phyloP scores from a whole-genome alignment of 2,797 vertebrate species.

The Synaphobranchus kaupii region DNA sequence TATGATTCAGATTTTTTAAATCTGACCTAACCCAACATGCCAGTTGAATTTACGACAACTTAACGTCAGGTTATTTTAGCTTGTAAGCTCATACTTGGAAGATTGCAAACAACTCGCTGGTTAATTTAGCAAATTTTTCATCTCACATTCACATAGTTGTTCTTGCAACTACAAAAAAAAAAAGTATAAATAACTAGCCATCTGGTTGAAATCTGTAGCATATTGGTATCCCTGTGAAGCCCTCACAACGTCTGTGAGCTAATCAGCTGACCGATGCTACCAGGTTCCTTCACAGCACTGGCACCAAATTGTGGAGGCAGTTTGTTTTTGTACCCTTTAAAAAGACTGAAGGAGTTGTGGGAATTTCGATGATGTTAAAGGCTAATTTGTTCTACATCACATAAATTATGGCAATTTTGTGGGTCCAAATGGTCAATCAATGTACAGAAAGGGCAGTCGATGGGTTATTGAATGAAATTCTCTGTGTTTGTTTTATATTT shows the following conservation, averaged over 20 bases:
- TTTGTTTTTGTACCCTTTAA: constrained; percentile 14
- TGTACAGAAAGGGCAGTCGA: constrained; percentile 51
- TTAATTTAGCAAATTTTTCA: not conserved
- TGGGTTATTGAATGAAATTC: constrained; percentile 46
- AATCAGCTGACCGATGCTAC: not conserved
- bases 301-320: not conserved
- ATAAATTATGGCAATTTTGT: constrained; percentile 46
- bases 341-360: not conserved
- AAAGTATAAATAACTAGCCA: not conserved
- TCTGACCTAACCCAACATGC: not conserved
- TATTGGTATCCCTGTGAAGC: not conserved
- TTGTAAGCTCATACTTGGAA: not conserved
- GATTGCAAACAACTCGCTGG: not conserved
- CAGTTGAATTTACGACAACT: not conserved
- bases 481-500: constrained; percentile 26
- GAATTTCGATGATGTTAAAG: constrained; percentile 31
- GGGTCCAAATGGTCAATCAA: constrained; percentile 47
- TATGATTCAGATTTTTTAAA: not conserved
- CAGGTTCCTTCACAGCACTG: not conserved
- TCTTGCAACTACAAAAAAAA: not conserved
- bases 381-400: constrained; percentile 47
- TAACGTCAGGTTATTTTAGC: not conserved
- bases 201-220: not conserved
- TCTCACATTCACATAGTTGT: not conserved
- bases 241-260: no score